These are phyloP conservation scores for Rhogogaster chlorosoma DNA, from an alignment of 2,888 invertebrate species.

Conservation along the genomic window DNA sequence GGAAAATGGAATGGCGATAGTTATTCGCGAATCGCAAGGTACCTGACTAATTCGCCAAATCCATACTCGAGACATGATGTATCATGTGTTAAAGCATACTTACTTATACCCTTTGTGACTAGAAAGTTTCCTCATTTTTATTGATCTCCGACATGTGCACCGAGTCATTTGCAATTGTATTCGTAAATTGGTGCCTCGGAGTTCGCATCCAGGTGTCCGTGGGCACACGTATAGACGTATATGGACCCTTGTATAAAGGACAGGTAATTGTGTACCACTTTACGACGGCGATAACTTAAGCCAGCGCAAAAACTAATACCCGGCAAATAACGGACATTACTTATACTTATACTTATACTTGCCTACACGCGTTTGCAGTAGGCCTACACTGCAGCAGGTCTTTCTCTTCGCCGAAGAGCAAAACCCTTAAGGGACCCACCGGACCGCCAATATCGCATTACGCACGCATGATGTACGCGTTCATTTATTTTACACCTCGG, in stretches of 20 bases:
- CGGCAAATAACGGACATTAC: constrained; percentile 72
- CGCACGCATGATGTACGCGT: constrained; percentile 69
- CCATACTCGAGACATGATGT: background rate
- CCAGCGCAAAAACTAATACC: constrained; percentile 71
- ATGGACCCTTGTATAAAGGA: constrained; percentile 57
- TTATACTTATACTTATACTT: constrained; percentile 69
- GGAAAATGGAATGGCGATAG: background rate
- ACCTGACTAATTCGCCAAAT: background rate
- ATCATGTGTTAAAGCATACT: background rate
- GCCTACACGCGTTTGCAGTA: constrained; percentile 50
- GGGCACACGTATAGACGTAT: background rate
- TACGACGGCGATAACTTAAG: constrained; percentile 71
- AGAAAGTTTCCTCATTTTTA: background rate
- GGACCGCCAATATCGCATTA: constrained; percentile 69
- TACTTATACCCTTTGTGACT: background rate
- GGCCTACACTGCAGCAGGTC: background rate
- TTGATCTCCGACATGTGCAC: background rate
- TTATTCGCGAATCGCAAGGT: background rate
- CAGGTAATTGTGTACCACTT: constrained; percentile 70
- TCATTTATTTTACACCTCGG: constrained; percentile 66
- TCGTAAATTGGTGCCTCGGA: background rate
- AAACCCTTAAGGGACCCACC: constrained; percentile 50
- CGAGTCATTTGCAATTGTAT: constrained; percentile 16
- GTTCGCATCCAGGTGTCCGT: background rate
- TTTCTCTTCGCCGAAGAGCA: background rate